phyloP scores from a whole-genome alignment of 2,113 vertebrate genomes.

The Bombycilla garrulus region DNA sequence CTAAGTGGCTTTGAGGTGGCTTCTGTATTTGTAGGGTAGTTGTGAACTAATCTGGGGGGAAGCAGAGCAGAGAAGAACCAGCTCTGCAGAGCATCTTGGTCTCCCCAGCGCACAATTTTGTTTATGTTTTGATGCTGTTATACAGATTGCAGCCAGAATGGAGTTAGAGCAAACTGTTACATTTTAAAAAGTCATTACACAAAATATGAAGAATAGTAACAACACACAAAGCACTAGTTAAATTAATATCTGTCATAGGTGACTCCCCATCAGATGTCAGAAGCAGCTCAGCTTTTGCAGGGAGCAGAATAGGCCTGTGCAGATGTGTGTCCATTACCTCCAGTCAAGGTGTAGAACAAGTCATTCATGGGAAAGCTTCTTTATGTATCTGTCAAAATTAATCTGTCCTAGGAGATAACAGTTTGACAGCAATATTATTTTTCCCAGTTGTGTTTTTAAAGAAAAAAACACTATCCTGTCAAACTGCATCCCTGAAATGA shows the following conservation, averaged over 20 bases:
- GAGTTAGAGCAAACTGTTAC: background rate
- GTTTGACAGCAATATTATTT: constrained; percentile 11
- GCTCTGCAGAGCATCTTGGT: background rate
- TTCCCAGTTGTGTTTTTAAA: background rate
- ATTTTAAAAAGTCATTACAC: background rate
- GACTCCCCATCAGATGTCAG: background rate
- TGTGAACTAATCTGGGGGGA: background rate
- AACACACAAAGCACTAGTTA: background rate
- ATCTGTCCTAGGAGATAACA: background rate
- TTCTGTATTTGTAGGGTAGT: background rate
- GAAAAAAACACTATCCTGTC: constrained; percentile 21
- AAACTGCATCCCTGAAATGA: background rate
- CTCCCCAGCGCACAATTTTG: accelerated
- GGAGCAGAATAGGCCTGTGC: background rate
- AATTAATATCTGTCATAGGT: background rate
- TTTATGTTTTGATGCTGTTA: accelerated
- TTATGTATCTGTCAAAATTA: background rate
- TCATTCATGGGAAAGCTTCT: background rate
- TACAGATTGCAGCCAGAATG: background rate
- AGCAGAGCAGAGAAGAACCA: background rate
- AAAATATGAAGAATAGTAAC: background rate
- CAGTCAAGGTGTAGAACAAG: accelerated
- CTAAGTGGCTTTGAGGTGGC: background rate
- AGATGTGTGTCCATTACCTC: background rate
- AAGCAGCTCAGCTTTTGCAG: background rate